Conservation (phyloP, 2,797 vertebrate species). For the Oryzias sinensis region DNA sequence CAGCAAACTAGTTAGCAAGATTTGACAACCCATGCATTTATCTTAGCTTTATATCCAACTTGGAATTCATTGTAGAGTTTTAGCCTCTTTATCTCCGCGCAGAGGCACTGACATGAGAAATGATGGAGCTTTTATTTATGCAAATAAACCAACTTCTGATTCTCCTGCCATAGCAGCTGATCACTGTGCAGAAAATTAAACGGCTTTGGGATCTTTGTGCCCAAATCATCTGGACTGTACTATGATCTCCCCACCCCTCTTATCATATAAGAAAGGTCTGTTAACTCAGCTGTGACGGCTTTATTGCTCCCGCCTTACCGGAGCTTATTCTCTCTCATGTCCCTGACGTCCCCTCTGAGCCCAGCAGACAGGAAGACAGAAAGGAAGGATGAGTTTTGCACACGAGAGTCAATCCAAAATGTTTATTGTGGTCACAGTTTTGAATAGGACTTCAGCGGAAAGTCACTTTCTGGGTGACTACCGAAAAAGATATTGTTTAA, state of each 20-base stretch:
- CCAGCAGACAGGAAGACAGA: slow-evolving; percentile 18
- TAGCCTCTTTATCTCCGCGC: too few species aligned
- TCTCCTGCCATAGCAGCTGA: too few species aligned
- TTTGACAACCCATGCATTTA: too few species aligned
- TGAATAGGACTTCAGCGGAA: not conserved
- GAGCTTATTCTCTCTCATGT: slow-evolving; percentile 53
- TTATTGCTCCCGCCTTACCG: slow-evolving; percentile 29
- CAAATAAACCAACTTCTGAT: too few species aligned
- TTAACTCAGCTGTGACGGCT: slow-evolving; percentile 67
- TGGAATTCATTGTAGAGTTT: too few species aligned
- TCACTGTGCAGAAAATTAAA: too few species aligned
- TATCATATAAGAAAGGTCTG: slow-evolving; percentile 8
- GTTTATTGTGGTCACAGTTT: too few species aligned
- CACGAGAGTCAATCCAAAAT: slow-evolving; percentile 36
- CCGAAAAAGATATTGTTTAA: not conserved
- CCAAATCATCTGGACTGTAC: not conserved
- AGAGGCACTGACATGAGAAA: too few species aligned
- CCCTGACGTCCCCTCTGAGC: slow-evolving; percentile 12
- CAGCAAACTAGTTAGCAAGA: not conserved
- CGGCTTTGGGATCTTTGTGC: too few species aligned
- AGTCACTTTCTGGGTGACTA: not conserved
- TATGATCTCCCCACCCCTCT: not conserved
- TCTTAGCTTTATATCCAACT: too few species aligned
- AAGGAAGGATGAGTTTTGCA: slow-evolving; percentile 21
- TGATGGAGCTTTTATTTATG: too few species aligned